Evolutionary conservation across 2,888 invertebrate species (phyloP), one percentile per base, ranked within the genome.

Genomic region (Cataglyphis rosenhaueri): DNA sequence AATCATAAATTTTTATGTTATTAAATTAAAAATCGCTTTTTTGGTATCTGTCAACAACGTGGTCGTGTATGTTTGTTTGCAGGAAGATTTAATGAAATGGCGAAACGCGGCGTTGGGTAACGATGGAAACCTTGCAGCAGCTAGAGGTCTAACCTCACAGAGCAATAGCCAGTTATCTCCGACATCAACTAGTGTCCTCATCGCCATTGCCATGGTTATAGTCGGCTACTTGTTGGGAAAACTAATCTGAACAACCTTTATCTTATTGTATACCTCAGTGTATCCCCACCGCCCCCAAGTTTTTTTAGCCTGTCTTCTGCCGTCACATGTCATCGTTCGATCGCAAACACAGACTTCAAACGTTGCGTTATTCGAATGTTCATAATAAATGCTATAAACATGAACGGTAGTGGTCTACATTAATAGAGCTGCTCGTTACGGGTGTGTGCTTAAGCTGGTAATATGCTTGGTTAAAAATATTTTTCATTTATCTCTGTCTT

Each of bases 211-310:
- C 71, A 94, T 94, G 92, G 92, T 92, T 85, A 88, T 94, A 88
- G 85, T 94, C 75, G 94, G 94, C 86, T 94, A 93, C 90, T 85
- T 94, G 78, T 85, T 94, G 90, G 94, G 94, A 85, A 94, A 94
- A 93, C 84, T 94, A 87, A 93, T 94, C 92, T 94, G 93, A 94
- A 91, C 90, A 91, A 88, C 89, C 88, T 91, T 89, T 87, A 87
- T 87, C 88, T 89, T 89, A 89, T 86, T 88, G 88, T 89, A 90
- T 89, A 87, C 88, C 87, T 88, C 87, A 91, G 91, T 92, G 91
- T 91, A 88, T 91, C 91, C 90, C 91, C 89, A 86, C 85, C 89
- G 85, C 89, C 89, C 88, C 88, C 86, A 89, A 87, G 91, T 92
- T 92, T 93, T 79, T 91, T 93, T 92, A 93, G 92, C 90, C 89